Evolutionary conservation across 2,888 invertebrate species (phyloP), one percentile per base, ranked within the genome.

Genomic region (Ethmia dodecea): DNA sequence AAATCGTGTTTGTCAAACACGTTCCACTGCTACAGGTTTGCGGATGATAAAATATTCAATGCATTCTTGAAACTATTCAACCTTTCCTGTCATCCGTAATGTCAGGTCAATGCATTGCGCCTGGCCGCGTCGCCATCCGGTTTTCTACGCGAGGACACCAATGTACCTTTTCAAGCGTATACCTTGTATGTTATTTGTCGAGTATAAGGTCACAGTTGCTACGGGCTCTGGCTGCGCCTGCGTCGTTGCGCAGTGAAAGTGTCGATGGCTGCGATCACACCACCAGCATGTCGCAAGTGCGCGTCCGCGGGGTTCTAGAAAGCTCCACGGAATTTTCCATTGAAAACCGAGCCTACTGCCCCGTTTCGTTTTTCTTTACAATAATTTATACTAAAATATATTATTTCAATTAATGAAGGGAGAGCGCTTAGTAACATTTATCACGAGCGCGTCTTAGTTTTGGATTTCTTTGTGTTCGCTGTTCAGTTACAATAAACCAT

Each of bases 221-320:
- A 38, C 35, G 37, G 39, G 33, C 28, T 50, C 41, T n/a, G n/a
- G n/a, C n/a, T n/a, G n/a, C n/a, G n/a, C n/a, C n/a, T 52, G 40
- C 49, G 49, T 49, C 33, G 38, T 38, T 51, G 53, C 52, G 55
- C 57, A 81, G 83, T 83, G 83, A 83, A 83, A 84, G 81, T 83
- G 64, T 53, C 58, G 50, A 51, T 54, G 49, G 49, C 46, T 50
- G 45, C 49, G 35, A 38, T 40, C 37, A 38, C 44, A 40, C 38
- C 47, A 44, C 49, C 42, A 46, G 39, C 37, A 53, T 78, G 70
- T 72, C 64, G 77, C 65, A 76, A 78, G 70, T 47, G 52, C 39
- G 42, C 55, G 57, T 52, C 55, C 49, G 62, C 50, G 51, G 48
- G 49, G 49, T 48, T 73, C 67, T 80, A 80, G 80, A 83, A 79